Conservation (phyloP, 2,888 invertebrate species). For the Eristalis intricaria region DNA sequence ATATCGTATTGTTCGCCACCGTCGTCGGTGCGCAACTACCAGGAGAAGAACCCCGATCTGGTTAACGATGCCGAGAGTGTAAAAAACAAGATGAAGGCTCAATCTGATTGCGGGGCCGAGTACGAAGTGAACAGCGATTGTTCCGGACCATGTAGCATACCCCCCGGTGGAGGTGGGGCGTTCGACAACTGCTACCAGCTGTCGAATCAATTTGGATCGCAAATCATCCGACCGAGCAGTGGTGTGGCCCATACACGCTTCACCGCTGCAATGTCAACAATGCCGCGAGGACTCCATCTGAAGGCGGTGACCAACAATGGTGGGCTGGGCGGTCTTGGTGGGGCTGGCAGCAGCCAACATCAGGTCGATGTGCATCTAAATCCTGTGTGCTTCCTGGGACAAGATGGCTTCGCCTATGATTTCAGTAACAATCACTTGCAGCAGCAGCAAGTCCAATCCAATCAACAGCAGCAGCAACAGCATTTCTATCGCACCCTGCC, state of each 20-base stretch:
- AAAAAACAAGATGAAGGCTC: slow-evolving; percentile 81
- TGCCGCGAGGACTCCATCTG: slow-evolving; percentile 82
- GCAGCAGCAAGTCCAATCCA: slow-evolving; percentile 75
- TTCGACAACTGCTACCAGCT: slow-evolving; percentile 81
- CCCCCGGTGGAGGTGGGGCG: slow-evolving; percentile 65
- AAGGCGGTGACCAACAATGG: slow-evolving; percentile 77
- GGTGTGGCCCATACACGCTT: slow-evolving; percentile 76
- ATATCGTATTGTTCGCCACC: slow-evolving; percentile 83
- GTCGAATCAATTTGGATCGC: slow-evolving; percentile 83
- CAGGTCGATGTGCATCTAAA: slow-evolving; percentile 89
- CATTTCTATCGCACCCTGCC: slow-evolving; percentile 90
- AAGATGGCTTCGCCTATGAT: slow-evolving; percentile 87
- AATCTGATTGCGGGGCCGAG: slow-evolving; percentile 77
- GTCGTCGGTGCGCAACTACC: slow-evolving; percentile 82
- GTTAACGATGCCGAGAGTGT: slow-evolving; percentile 88
- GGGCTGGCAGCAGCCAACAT: slow-evolving; percentile 81
- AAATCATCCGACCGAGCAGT: slow-evolving; percentile 77
- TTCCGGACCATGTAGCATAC: slow-evolving; percentile 76
- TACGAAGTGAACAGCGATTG: slow-evolving; percentile 79
- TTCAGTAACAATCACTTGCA: slow-evolving; percentile 80
- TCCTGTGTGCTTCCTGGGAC: slow-evolving; percentile 89
- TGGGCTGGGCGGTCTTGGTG: slow-evolving; percentile 28
- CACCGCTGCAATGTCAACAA: slow-evolving; percentile 82
- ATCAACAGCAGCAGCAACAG: slow-evolving; percentile 76
- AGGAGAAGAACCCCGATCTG: slow-evolving; percentile 89